These are phyloP conservation scores for Megaceryle alcyon DNA, from an alignment of 2,797 vertebrate species.

Conservation along the genomic window DNA sequence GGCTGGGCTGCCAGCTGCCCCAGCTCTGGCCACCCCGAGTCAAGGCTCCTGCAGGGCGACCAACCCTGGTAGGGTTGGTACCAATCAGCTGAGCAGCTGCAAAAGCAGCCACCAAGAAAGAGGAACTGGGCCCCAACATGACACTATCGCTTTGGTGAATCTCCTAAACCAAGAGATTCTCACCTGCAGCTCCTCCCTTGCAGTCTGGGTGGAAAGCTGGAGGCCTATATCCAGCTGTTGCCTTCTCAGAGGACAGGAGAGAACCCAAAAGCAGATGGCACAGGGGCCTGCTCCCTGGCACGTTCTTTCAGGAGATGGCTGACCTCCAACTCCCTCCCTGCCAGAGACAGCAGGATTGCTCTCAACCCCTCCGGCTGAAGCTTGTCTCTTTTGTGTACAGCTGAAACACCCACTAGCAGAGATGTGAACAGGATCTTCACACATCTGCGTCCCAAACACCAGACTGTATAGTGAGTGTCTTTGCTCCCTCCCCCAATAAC, in stretches of 20 bases:
- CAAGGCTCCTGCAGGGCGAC: fast-evolving
- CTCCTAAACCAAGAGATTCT: neutral
- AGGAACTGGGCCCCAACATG: neutral
- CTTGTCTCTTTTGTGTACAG: neutral
- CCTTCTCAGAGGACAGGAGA: neutral
- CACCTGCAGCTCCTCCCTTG: neutral
- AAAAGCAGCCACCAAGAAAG: neutral
- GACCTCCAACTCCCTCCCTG: neutral
- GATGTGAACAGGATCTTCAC: neutral
- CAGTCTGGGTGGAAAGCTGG: neutral
- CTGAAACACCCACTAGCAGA: neutral
- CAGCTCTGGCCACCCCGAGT: neutral
- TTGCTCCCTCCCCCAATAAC: neutral
- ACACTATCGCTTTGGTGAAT: neutral
- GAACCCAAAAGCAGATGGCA: neutral
- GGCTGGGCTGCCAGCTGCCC: neutral
- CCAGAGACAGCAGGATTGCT: neutral
- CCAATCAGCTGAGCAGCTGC: neutral
- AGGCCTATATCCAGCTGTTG: neutral
- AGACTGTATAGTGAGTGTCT: neutral
- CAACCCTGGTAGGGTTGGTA: neutral
- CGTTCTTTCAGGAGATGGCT: fast-evolving
- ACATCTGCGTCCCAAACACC: neutral
- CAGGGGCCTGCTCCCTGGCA: neutral
- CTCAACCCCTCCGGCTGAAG: too few species aligned